Base-by-base conservation (phyloP, 2,113 vertebrate species). In the Thamnaconus septentrionalis region DNA sequence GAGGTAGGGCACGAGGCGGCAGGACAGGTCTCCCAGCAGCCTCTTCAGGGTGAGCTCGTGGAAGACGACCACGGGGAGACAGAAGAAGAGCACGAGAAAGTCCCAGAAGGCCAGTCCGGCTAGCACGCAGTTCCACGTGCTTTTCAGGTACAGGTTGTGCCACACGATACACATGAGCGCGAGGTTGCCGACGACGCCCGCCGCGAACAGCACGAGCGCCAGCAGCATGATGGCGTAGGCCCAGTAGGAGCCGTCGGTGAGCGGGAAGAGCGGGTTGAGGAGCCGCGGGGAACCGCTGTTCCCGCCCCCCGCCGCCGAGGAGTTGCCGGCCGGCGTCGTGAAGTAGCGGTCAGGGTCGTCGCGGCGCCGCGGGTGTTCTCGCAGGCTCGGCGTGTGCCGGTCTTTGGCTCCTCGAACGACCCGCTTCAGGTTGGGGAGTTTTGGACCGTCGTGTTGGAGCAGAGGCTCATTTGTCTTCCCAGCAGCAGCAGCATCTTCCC, bases 81-180 rank as follows among this genome's bases (percentile, higher is more conserved):
- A 99, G 90, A 97, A 95, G 84, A 98, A 96, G 44, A 98, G 94
- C 71, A 99, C 92, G 50, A 95, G 84, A 76, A 99, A 96, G 63
- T 99, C 97, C 92, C 96, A 97, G 73, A 98, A 91, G 1, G 97
- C 96, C 73, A 98, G 81, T 7, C 95, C 94, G 11, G 97, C 96
- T 2, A 99, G 92, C 76, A 98, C 91, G 75, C 94, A 93, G 90
- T 98, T 96, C 95, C 96, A 96, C 51, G 95, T 93, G 0, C 92
- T 96, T 90, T 98, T 95, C 91, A 98, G 89, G 85, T 95, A 93
- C 64, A 96, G 93, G 83, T 93, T 95, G 82, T 99, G 94, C 94
- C 95, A 98, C 69, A 99, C 96, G 0, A 94, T 92, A 75, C 97
- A 99, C 94, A 97, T 96, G 73, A 99, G 94, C 0, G 97, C 93